A percentile compares a stretch with the other conserved stretches of the same genome.
phyloP scores from a whole-genome alignment of 1,140 invertebrate species.

The Tetramorium simillimum region DNA sequence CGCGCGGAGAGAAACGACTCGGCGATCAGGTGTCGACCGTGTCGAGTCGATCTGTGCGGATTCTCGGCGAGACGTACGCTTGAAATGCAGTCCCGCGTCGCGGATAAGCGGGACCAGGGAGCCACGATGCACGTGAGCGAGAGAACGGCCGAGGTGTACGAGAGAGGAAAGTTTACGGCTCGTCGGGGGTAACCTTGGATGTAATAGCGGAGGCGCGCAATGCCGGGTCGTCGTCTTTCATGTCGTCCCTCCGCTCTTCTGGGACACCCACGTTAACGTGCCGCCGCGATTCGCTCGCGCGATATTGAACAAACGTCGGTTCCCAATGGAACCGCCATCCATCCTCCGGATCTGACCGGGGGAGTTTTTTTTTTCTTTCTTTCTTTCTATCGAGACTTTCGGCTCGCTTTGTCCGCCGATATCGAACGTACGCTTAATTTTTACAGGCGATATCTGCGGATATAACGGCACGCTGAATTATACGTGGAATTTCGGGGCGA shows the following conservation, averaged over 20 bases:
- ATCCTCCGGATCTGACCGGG: background rate
- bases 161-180: conserved; percentile 42
- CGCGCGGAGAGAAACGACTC: background rate
- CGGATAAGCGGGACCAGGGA: background rate
- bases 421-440: background rate
- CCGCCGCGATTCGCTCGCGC: conserved; percentile 7
- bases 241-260: conserved; percentile 34
- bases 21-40: background rate
- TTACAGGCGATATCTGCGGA: background rate
- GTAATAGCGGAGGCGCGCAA: conserved; percentile 75
- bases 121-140: background rate
- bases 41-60: background rate
- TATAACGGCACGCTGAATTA: background rate
- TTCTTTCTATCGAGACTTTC: background rate
- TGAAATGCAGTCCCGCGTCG: conserved; percentile 57
- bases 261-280: conserved; percentile 59
- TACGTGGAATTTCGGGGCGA: background rate
- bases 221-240: conserved; percentile 69
- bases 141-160: background rate
- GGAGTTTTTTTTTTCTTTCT: too few relatives aligned
- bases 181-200: conserved; percentile 76
- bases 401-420: background rate
- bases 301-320: conserved; percentile 39
- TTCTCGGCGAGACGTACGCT: conserved; percentile 27
- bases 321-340: background rate